These are phyloP conservation scores for Fulmarus glacialis DNA, from an alignment of 2,113 vertebrate species.

Conservation along the genomic window DNA sequence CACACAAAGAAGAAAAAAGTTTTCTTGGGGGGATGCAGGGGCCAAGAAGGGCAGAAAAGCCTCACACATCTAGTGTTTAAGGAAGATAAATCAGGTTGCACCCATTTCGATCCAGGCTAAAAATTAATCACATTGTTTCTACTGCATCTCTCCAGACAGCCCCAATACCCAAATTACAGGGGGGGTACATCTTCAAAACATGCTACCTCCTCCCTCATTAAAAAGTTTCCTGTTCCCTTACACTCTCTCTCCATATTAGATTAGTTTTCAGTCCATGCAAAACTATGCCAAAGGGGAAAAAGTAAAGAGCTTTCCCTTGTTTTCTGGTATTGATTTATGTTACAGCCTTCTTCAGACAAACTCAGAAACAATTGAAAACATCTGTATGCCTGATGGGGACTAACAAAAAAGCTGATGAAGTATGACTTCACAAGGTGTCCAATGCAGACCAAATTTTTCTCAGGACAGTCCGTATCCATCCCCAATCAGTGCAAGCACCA, in stretches of 20 bases:
- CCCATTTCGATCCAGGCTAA: background rate
- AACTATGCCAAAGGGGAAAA: slow-evolving; percentile 19
- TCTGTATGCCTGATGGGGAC: slow-evolving; percentile 67
- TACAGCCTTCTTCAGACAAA: slow-evolving; percentile 61
- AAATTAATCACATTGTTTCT: background rate
- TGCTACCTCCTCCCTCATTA: background rate
- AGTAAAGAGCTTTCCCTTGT: slow-evolving; percentile 27
- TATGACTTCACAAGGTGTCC: slow-evolving; percentile 35
- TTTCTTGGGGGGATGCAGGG: background rate
- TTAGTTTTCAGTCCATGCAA: slow-evolving; percentile 10
- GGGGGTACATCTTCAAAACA: background rate
- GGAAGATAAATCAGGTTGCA: slow-evolving; percentile 18
- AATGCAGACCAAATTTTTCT: background rate
- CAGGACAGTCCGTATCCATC: background rate
- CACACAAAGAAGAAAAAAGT: background rate
- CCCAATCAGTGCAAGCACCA: background rate
- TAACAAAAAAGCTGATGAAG: slow-evolving; percentile 41
- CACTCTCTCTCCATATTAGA: background rate
- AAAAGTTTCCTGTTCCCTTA: background rate
- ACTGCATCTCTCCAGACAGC: background rate
- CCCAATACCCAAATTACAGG: background rate
- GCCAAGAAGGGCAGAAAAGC: background rate
- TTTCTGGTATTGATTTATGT: slow-evolving; percentile 69
- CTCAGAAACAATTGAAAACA: slow-evolving; percentile 78
- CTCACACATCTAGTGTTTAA: background rate